These are phyloP conservation scores for Peromyscus polionotus DNA, from an alignment of 2,113 vertebrate species.

Conservation along the genomic window DNA sequence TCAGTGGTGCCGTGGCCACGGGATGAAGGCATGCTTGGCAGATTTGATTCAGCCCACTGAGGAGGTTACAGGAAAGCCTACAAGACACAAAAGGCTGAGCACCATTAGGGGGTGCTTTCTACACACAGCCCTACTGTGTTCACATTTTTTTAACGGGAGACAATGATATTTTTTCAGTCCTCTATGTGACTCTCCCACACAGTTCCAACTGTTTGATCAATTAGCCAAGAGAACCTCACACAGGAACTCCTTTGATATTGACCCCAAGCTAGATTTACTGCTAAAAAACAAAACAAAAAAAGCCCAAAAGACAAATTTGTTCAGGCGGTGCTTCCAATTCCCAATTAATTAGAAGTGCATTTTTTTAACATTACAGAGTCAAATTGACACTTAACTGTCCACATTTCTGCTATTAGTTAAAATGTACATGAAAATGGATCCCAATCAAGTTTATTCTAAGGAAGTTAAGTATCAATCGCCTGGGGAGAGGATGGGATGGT, in stretches of 20 bases:
- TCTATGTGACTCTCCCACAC: not conserved
- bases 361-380: constrained; percentile 8
- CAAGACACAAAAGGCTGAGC: not conserved
- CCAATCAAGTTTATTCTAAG: not conserved
- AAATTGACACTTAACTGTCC: not conserved
- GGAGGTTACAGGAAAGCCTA: constrained; percentile 44
- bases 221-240: constrained; percentile 22
- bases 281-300: constrained; percentile 30
- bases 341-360: not conserved
- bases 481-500: not conserved
- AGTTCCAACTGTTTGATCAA: constrained; percentile 36
- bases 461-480: not conserved
- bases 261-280: constrained; percentile 44
- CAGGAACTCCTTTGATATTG: constrained; percentile 55
- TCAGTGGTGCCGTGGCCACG: constrained; percentile 20
- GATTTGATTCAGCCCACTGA: constrained; percentile 38
- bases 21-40: constrained; percentile 25
- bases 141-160: not conserved
- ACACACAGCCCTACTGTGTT: constrained; percentile 8
- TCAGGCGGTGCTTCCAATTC: not conserved
- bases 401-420: constrained; percentile 33
- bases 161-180: not conserved
- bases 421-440: not conserved
- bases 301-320: not conserved
- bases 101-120: not conserved